Evolutionary conservation across 2,888 invertebrate genomes (phyloP).

Genomic region (Melanostoma scalare): DNA sequence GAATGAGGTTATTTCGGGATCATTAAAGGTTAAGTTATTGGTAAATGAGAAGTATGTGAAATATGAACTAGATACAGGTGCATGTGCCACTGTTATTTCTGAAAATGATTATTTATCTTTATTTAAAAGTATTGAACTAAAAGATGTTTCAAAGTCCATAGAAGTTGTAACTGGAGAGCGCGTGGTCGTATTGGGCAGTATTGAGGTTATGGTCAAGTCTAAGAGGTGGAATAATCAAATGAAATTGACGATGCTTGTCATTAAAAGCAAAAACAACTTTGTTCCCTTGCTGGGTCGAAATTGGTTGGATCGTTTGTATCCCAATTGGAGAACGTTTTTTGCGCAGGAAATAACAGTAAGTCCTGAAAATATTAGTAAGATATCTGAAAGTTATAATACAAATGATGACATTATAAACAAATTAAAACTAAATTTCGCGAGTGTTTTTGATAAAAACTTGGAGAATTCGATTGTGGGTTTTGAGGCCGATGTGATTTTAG

Average conservation of each 20-base stretch:
- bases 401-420: not conserved
- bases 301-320: not conserved
- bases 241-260: too few relatives aligned
- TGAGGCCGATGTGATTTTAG: too few relatives aligned
- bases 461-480: conserved; percentile 36
- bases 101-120: conserved; percentile 9
- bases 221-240: not conserved
- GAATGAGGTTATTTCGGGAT: too few relatives aligned
- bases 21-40: conserved; percentile 28
- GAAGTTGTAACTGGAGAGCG: conserved; percentile 13
- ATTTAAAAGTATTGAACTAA: conserved; percentile 15
- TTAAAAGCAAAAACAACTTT: conserved; percentile 1
- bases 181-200: conserved; percentile 28
- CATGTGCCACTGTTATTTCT: conserved; percentile 19
- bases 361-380: too few relatives aligned
- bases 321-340: too few relatives aligned
- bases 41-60: conserved; percentile 24
- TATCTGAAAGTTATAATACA: not conserved
- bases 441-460: conserved; percentile 33
- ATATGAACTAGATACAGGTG: conserved; percentile 30
- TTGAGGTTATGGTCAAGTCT: conserved; percentile 32
- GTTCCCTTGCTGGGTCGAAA: conserved; percentile 15
- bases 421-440: not conserved
- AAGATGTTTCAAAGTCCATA: too few relatives aligned
- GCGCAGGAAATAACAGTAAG: too few relatives aligned